phyloP scores from a whole-genome alignment of 2,888 invertebrate species.

The Meteorus colon region DNA sequence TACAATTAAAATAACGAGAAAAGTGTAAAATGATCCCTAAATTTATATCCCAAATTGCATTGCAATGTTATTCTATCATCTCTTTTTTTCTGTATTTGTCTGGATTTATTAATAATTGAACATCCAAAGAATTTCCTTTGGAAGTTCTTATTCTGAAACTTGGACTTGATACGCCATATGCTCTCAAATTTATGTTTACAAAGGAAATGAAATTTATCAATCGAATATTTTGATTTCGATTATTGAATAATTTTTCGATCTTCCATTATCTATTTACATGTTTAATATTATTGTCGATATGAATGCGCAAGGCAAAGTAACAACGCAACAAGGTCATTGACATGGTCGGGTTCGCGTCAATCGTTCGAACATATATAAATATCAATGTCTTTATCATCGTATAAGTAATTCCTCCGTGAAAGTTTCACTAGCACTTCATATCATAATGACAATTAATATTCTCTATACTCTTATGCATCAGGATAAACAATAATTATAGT shows the following conservation, averaged over 20 bases:
- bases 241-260: neutral
- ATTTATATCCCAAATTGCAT: too few species aligned
- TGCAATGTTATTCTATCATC: too few species aligned
- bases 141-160: neutral
- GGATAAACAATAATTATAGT: conserved; percentile 4
- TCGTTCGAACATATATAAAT: neutral
- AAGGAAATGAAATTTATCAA: too few species aligned
- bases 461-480: neutral
- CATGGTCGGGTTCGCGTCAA: conserved; percentile 35
- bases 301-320: neutral
- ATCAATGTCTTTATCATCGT: neutral
- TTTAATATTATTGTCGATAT: neutral
- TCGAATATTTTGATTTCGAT: neutral
- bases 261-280: neutral
- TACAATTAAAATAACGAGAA: too few species aligned
- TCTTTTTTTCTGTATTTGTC: too few species aligned
- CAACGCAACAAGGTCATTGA: conserved; percentile 49
- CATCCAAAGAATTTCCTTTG: neutral
- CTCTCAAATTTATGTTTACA: too few species aligned
- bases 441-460: neutral
- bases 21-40: too few species aligned
- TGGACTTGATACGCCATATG: too few species aligned
- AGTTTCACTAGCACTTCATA: neutral
- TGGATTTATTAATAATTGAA: too few species aligned
- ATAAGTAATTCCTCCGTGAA: neutral